phyloP scores from a whole-genome alignment of 2,888 invertebrate species.

The Acrobasis consociella region DNA sequence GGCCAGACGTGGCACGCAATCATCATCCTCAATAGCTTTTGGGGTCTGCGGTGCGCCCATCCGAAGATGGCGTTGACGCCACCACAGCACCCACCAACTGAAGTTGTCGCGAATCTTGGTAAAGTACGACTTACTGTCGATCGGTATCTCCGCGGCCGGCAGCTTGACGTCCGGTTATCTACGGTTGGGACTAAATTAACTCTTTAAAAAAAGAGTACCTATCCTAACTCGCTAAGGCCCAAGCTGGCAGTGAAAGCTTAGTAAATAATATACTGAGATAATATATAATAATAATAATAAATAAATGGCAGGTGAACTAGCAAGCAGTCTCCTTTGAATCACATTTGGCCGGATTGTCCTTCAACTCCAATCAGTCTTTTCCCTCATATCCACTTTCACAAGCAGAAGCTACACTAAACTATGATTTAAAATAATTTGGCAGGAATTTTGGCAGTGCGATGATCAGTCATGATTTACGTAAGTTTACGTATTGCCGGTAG shows the following conservation, averaged over 20 bases:
- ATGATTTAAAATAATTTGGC: slow-evolving; percentile 55
- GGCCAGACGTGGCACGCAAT: slow-evolving; percentile 64
- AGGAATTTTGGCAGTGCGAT: slow-evolving; percentile 57
- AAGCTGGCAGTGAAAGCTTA: slow-evolving; percentile 26
- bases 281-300: no score
- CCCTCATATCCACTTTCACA: slow-evolving; percentile 53
- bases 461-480: slow-evolving; percentile 41
- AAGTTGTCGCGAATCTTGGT: slow-evolving; percentile 78
- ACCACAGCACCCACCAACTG: slow-evolving; percentile 79
- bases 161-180: slow-evolving; percentile 44
- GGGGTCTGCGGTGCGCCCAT: slow-evolving; percentile 81
- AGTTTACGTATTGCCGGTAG: slow-evolving; percentile 55
- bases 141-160: slow-evolving; percentile 36
- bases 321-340: background rate
- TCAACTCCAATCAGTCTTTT: slow-evolving; percentile 27
- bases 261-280: slow-evolving; percentile 19
- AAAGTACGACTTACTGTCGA: slow-evolving; percentile 43
- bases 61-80: slow-evolving; percentile 78
- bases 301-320: slow-evolving; percentile 2
- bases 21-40: slow-evolving; percentile 70
- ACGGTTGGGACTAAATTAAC: slow-evolving; percentile 35
- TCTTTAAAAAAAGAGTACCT: slow-evolving; percentile 18
- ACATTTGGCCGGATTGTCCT: no score
- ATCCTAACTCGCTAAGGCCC: slow-evolving; percentile 27
- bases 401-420: slow-evolving; percentile 58